Conservation (phyloP, 1,140 invertebrate species). For the Oreohelix idahoensis region DNA sequence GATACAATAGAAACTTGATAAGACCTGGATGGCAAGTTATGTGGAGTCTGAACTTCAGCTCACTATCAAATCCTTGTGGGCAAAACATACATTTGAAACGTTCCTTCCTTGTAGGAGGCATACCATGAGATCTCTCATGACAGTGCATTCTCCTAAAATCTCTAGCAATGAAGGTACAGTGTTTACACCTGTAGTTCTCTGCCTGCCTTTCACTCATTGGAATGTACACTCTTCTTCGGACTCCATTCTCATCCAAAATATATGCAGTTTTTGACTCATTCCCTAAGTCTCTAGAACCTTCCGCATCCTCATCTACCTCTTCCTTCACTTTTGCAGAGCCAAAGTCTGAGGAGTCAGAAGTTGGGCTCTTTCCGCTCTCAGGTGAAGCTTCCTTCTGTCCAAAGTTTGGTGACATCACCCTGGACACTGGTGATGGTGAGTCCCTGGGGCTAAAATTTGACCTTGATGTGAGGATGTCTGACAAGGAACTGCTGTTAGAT, state of each 20-base stretch:
- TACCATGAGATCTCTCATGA: conserved; percentile 46
- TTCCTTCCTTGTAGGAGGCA: conserved; percentile 45
- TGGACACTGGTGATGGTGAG: conserved; percentile 1
- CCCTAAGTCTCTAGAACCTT: neutral
- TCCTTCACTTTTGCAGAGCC: conserved; percentile 21
- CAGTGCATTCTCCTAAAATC: conserved; percentile 44
- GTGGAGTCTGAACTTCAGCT: conserved; percentile 47
- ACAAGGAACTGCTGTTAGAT: neutral
- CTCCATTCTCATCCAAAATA: conserved; percentile 32
- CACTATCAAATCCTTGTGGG: conserved; percentile 51
- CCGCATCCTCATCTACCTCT: conserved; percentile 24
- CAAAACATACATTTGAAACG: conserved; percentile 53
- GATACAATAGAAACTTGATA: conserved; percentile 45
- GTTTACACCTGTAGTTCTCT: conserved; percentile 46
- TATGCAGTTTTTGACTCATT: conserved; percentile 5
- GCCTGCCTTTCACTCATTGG: conserved; percentile 41
- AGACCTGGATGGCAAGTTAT: conserved; percentile 52
- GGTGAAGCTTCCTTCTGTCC: neutral
- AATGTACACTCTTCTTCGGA: conserved; percentile 32
- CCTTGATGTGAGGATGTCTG: neutral
- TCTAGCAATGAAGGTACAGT: conserved; percentile 51
- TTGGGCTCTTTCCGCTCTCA: conserved; percentile 17
- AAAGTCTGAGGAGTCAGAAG: conserved; percentile 25
- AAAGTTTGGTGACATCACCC: neutral
- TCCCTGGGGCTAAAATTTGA: neutral